Evolutionary conservation across 2,797 vertebrate species (phyloP), one percentile per base, ranked within the genome.

Genomic region (Leontopithecus rosalia): DNA sequence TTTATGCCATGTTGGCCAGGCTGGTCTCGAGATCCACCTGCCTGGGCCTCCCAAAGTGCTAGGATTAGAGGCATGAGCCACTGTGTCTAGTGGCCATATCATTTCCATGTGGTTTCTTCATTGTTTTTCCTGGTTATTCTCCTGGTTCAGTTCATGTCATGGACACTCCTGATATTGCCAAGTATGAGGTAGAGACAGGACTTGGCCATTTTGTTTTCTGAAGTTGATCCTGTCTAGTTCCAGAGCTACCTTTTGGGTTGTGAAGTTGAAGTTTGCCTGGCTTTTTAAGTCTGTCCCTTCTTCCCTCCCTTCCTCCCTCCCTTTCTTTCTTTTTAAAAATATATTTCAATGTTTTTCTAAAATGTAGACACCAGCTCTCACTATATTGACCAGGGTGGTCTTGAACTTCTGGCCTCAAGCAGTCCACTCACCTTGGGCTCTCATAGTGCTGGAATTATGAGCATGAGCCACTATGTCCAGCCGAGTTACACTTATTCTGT

Each of bases 401-500:
- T 67, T 33, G 33, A 67, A n/a, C 33, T 67, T 33, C 33, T 67
- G 64, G 33, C 8, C 33, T 67, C 33, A 67, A 67, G 33, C 33
- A n/a, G 15, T 67, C 64, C 33, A 67, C 33, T 33, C 0, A 0
- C 64, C 64, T 19, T n/a, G 15, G 64, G 15, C 64, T n/a, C 33
- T 17, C 64, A 2, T n/a, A n/a, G 17, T n/a, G 33, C 64, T 19
- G 15, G 61, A 19, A n/a, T 67, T 19, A n/a, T 17, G 33, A 33
- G 7, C 33, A 19, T 19, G 15, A n/a, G 15, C 64, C 30, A 67
- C 7, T 0, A 1, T 4, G 1, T 33, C 64, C 64, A n/a, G 64
- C 33, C 33, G n/a, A n/a, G 20, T 85, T 77, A 36, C 1, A 52
- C 33, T 70, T 96, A 93, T 93, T 92, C 58, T 83, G 30, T 52